Conservation (phyloP, 2,888 invertebrate species). For the Amphimallon solstitiale region DNA sequence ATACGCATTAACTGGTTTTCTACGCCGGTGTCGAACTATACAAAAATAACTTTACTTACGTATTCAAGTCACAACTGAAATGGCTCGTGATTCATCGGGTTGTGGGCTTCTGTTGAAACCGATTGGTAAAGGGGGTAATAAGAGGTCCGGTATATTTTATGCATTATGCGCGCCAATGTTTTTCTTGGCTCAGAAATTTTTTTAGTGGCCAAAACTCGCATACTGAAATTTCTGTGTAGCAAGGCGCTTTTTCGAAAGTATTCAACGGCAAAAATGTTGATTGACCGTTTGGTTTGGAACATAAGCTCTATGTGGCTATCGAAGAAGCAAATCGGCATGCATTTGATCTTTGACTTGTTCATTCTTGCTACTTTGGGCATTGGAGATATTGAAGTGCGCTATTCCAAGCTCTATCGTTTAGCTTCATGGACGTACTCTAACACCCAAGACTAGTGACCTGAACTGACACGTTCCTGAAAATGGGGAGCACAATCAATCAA, state of each 20-base stretch:
- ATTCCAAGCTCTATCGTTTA: not conserved
- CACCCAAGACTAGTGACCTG: not conserved
- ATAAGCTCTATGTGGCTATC: not conserved
- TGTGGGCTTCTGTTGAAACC: no score
- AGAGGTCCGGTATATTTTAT: not conserved
- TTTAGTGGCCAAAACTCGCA: no score
- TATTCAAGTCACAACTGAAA: no score
- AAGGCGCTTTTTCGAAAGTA: not conserved
- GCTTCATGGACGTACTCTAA: no score
- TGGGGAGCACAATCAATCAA: not conserved
- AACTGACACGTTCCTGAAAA: not conserved
- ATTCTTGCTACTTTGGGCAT: conserved; percentile 3
- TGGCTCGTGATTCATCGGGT: no score
- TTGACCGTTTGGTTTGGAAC: not conserved
- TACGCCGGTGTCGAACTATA: no score
- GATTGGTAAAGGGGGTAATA: no score
- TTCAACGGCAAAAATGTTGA: no score
- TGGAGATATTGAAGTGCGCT: not conserved
- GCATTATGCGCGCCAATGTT: not conserved
- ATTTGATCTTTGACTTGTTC: not conserved
- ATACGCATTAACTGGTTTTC: no score
- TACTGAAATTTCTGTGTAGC: not conserved
- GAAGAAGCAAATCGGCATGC: not conserved
- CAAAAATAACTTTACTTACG: no score
- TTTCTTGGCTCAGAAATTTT: no score